Evolutionary conservation across 2,888 invertebrate genomes (phyloP).

Genomic region (Orgyia antiqua): DNA sequence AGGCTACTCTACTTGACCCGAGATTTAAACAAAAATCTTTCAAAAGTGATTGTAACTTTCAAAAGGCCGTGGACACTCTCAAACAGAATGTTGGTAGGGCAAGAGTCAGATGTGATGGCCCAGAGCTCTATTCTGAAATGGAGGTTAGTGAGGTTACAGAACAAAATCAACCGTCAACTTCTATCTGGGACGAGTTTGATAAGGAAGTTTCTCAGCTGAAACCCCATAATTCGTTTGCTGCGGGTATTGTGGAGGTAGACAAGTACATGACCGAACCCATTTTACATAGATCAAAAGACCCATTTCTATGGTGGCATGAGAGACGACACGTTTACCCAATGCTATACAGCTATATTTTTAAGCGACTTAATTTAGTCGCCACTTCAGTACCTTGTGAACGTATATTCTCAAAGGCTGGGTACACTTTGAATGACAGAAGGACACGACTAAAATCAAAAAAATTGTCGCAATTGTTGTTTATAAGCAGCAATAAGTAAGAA

Average conservation of each 20-base stretch:
- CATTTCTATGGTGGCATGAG: conserved; percentile 19
- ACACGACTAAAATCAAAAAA: conserved; percentile 9
- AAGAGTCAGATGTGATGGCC: too few species aligned
- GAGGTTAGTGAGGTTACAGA: not conserved
- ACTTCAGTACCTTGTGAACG: conserved; percentile 23
- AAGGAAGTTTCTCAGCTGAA: conserved; percentile 1
- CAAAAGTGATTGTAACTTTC: too few species aligned
- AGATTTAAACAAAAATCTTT: too few species aligned
- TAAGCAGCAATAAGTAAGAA: too few species aligned
- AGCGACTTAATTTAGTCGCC: conserved; percentile 15
- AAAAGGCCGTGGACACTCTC: too few species aligned
- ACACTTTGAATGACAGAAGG: conserved; percentile 11
- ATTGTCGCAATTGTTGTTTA: conserved; percentile 6
- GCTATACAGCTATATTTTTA: conserved; percentile 5
- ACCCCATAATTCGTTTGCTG: conserved; percentile 14
- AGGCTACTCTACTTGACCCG: too few species aligned
- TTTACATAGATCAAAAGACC: conserved; percentile 8
- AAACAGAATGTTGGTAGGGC: too few species aligned
- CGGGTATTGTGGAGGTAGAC: conserved; percentile 18
- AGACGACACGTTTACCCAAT: conserved; percentile 12
- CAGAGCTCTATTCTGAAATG: not conserved
- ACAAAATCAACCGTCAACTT: conserved; percentile 5
- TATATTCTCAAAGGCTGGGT: conserved; percentile 17
- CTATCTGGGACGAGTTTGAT: conserved; percentile 12
- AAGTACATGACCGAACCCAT: conserved; percentile 17